A percentile compares a stretch with the other conserved stretches of the same genome.
Evolutionary conservation across 2,888 invertebrate species (phyloP).

Genomic region (Idaea aversata): DNA sequence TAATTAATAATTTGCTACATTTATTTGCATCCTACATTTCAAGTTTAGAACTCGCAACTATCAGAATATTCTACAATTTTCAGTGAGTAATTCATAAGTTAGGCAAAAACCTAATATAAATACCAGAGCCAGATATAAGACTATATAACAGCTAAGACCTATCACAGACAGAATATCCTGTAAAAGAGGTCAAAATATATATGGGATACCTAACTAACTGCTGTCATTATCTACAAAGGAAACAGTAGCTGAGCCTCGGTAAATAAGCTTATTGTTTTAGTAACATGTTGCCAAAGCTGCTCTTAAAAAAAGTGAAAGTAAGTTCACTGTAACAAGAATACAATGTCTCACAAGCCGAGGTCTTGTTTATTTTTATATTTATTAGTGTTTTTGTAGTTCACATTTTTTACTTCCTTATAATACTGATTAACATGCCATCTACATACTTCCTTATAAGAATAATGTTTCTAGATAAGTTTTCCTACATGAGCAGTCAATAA

Average conservation of each 20-base stretch:
- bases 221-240: background rate
- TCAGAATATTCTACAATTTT: too few species aligned
- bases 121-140: background rate
- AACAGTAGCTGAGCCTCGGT: background rate
- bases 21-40: too few species aligned
- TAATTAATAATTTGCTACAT: too few species aligned
- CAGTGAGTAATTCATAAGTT: too few species aligned
- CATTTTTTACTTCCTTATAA: background rate
- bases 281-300: background rate
- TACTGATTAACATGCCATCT: background rate
- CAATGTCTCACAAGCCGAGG: background rate
- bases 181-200: too few species aligned
- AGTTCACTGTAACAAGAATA: background rate
- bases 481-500: background rate
- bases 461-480: background rate
- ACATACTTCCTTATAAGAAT: background rate
- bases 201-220: background rate
- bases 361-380: background rate
- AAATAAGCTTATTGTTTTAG: constrained; percentile 1
- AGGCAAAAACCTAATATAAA: too few species aligned
- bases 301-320: constrained; percentile 6
- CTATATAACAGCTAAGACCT: background rate
- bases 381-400: background rate
- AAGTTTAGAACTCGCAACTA: too few species aligned
- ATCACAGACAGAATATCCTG: background rate